Evolutionary conservation across 2,888 invertebrate species (phyloP).

Genomic region (Agriopis aurantiaria): DNA sequence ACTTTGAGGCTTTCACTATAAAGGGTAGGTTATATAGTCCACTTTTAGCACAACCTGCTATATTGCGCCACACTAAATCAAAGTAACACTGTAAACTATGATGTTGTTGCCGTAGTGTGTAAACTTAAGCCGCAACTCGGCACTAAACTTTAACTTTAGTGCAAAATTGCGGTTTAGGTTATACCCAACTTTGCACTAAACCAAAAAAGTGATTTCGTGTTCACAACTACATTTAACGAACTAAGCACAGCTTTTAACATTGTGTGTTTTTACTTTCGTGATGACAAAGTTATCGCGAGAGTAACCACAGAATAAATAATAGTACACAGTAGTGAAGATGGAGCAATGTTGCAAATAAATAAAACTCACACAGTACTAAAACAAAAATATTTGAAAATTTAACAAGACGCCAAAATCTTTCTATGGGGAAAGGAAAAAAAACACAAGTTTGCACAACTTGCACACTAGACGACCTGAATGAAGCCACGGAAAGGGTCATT

Average conservation of each 20-base stretch:
- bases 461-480: no score
- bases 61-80: constrained; percentile 15
- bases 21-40: background rate
- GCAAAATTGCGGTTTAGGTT: constrained; percentile 19
- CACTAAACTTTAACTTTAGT: constrained; percentile 28
- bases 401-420: no score
- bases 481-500: no score
- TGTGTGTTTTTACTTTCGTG: background rate
- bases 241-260: constrained; percentile 10
- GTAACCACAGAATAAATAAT: no score
- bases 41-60: background rate
- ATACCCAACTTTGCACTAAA: constrained; percentile 24
- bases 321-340: background rate
- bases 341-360: background rate
- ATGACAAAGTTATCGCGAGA: background rate
- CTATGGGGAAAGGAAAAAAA: no score
- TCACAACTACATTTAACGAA: constrained; percentile 50
- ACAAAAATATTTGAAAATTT: no score
- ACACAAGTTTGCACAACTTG: no score
- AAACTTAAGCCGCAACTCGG: constrained; percentile 25
- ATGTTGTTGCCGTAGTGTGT: constrained; percentile 9
- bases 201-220: constrained; percentile 55
- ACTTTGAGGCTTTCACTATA: no score
- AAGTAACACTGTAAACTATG: constrained; percentile 18
- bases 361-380: background rate